Percentiles rank a stretch among this genome's conserved stretches.
These are phyloP conservation scores for Montipora capitata DNA, from an alignment of 92 coral and sea anemone genomes.

Conservation along the genomic window DNA sequence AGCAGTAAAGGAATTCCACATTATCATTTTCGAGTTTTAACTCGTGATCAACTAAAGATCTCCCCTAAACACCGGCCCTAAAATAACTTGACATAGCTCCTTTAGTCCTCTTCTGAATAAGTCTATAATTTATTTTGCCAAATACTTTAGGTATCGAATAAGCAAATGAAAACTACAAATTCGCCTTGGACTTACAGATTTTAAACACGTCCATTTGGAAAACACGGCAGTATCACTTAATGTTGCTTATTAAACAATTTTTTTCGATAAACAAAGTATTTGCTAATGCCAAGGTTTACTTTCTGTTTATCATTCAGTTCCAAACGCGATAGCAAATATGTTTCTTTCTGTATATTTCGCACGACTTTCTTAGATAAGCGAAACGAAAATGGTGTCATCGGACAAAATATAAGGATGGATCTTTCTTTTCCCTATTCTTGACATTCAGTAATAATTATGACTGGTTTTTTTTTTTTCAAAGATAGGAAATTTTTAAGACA, in stretches of 20 bases:
- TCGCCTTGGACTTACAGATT: neutral
- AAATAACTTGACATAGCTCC: too few relatives aligned
- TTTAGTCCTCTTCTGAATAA: too few relatives aligned
- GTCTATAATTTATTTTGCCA: too few relatives aligned
- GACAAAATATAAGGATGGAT: too few relatives aligned
- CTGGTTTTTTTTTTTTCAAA: neutral
- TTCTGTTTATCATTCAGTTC: constrained; percentile 6
- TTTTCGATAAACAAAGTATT: constrained; percentile 18
- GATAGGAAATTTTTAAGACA: neutral
- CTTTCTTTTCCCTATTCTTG: too few relatives aligned
- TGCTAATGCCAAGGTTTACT: neutral
- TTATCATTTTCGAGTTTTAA: too few relatives aligned
- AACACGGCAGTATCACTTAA: constrained; percentile 22
- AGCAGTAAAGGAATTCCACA: too few relatives aligned
- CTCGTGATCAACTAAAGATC: too few relatives aligned
- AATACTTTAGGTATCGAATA: too few relatives aligned
- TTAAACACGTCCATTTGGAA: neutral
- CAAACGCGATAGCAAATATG: neutral
- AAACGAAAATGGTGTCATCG: neutral
- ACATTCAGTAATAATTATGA: too few relatives aligned
- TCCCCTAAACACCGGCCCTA: too few relatives aligned
- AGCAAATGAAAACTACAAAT: neutral
- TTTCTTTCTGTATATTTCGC: too few relatives aligned
- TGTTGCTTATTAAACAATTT: constrained; percentile 12
- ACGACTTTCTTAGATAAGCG: neutral